Evolutionary conservation across 2,797 vertebrate genomes (phyloP).

Genomic region (Bufotes viridis): DNA sequence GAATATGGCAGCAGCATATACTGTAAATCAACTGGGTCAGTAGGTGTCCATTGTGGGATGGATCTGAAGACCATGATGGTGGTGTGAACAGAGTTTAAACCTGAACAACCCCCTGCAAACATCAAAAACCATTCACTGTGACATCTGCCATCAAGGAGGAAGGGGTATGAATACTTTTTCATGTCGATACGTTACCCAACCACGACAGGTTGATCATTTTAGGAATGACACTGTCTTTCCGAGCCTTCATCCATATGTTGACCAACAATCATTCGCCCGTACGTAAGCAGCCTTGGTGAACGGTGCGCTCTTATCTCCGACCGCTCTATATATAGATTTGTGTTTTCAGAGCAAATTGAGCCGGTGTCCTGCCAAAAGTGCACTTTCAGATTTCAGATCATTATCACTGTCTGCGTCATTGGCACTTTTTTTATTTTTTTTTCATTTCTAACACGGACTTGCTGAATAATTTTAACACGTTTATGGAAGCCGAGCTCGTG

Average conservation of each 20-base stretch:
- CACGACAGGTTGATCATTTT: not conserved
- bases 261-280: not conserved
- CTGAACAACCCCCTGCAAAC: not conserved
- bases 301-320: not conserved
- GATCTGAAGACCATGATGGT: too few relatives aligned
- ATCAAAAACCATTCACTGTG: not conserved
- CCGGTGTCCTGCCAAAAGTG: not conserved
- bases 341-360: conserved; percentile 20
- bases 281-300: not conserved
- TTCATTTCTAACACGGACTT: not conserved
- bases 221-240: not conserved
- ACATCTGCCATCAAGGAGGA: not conserved
- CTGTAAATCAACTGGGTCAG: too few relatives aligned
- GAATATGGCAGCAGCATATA: too few relatives aligned
- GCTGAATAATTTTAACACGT: conserved; percentile 31
- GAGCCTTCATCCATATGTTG: not conserved
- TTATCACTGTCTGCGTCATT: conserved; percentile 44
- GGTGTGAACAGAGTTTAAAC: not conserved
- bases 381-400: conserved; percentile 4
- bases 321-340: conserved; percentile 28
- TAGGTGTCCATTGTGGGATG: too few relatives aligned
- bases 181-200: too few relatives aligned
- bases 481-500: not conserved
- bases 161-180: not conserved
- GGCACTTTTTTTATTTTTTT: conserved; percentile 21